Conservation (phyloP, 2,797 vertebrate genomes). For the Oophaga sylvatica region DNA sequence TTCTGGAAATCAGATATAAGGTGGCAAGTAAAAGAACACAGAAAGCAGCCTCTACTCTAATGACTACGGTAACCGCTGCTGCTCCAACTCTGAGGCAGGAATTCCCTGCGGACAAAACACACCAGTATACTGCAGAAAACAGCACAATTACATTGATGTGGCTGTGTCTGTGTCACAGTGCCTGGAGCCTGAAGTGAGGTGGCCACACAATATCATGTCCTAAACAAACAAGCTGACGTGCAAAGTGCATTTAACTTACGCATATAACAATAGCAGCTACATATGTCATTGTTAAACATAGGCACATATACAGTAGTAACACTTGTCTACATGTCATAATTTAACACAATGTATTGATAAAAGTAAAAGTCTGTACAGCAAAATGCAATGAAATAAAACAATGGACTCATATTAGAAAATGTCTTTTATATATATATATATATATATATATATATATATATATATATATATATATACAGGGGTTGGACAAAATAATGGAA, state of each 20-base stretch:
- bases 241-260: background rate
- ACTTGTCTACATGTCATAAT: background rate
- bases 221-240: background rate
- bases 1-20: background rate
- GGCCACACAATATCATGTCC: background rate
- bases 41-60: constrained; percentile 18
- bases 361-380: background rate
- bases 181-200: background rate
- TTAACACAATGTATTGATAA: background rate
- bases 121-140: constrained; percentile 20
- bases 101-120: constrained; percentile 36
- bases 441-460: too few relatives aligned
- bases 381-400: background rate
- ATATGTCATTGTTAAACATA: background rate
- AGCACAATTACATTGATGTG: constrained; percentile 2
- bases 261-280: background rate
- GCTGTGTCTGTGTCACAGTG: constrained; percentile 1
- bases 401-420: background rate
- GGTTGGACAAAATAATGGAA: too few relatives aligned
- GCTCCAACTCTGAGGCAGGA: constrained; percentile 6
- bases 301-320: background rate
- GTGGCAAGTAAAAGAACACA: background rate
- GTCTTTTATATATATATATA: too few relatives aligned
- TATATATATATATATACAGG: too few relatives aligned
- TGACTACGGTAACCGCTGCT: constrained; percentile 29